Conservation (phyloP, 2,888 invertebrate genomes). For the Harpalus rufipes region DNA sequence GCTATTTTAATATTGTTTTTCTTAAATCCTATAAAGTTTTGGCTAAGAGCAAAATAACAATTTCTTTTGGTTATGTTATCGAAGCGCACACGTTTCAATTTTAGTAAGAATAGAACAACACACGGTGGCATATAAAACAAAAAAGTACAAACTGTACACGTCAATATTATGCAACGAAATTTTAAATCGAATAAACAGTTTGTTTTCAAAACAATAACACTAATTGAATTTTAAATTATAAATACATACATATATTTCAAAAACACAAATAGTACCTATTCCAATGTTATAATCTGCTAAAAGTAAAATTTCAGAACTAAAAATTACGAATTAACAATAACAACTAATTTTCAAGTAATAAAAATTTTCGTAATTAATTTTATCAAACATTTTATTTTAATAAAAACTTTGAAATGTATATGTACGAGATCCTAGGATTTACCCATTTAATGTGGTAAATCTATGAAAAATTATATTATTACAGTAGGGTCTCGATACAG, state of each 20-base stretch:
- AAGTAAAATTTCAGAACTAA: no score
- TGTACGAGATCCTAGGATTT: no score
- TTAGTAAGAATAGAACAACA: background rate
- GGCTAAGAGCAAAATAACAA: background rate
- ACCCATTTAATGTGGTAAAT: no score
- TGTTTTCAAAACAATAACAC: background rate
- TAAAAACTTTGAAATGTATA: no score
- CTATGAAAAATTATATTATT: no score
- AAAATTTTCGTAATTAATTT: no score
- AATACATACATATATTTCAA: background rate
- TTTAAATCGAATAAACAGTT: slow-evolving; percentile 23
- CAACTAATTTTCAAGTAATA: background rate
- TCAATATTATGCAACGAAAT: slow-evolving; percentile 12
- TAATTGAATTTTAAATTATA: background rate
- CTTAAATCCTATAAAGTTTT: no score
- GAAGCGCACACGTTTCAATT: background rate
- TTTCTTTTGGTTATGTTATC: background rate
- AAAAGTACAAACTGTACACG: slow-evolving; percentile 9
- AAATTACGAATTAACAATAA: background rate
- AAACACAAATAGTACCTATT: no score
- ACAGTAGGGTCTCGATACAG: no score
- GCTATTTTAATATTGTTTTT: no score
- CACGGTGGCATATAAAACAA: background rate
- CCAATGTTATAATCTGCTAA: background rate
- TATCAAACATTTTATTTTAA: no score